A percentile compares a stretch with the other conserved stretches of the same genome.
Conservation (phyloP, 35 echinoderm and acorn worm species). For the Heliocidaris tuberculata region DNA sequence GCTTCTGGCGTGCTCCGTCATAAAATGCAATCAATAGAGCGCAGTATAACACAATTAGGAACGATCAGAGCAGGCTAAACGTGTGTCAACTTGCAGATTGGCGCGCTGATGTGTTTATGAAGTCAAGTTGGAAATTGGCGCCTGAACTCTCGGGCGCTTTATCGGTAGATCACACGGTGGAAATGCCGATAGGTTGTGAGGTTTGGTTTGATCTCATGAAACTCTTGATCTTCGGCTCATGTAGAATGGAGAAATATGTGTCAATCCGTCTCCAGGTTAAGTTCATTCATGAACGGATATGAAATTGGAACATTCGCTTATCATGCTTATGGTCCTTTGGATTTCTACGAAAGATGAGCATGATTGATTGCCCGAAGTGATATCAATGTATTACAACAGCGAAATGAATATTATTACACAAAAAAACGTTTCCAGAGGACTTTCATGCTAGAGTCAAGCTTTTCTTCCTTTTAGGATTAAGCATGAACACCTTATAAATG, state of each 20-base stretch:
- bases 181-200: background rate
- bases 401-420: too few relatives aligned
- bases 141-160: background rate
- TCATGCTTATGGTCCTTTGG: background rate
- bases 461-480: too few relatives aligned
- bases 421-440: too few relatives aligned
- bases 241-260: background rate
- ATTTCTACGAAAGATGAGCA: background rate
- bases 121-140: background rate
- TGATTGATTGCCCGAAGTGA: background rate
- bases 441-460: too few relatives aligned
- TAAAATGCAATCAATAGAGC: conserved; percentile 3
- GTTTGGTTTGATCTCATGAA: background rate
- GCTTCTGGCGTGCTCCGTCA: background rate
- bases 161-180: background rate
- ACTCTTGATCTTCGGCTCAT: background rate
- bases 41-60: background rate
- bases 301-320: background rate
- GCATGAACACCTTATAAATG: too few relatives aligned
- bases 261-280: background rate
- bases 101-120: background rate
- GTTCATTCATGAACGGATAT: background rate
- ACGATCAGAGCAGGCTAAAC: background rate
- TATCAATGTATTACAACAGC: background rate
- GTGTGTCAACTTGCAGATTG: conserved; percentile 25